Evolutionary conservation across 2,888 invertebrate genomes (phyloP).

Genomic region (Euphydryas editha): DNA sequence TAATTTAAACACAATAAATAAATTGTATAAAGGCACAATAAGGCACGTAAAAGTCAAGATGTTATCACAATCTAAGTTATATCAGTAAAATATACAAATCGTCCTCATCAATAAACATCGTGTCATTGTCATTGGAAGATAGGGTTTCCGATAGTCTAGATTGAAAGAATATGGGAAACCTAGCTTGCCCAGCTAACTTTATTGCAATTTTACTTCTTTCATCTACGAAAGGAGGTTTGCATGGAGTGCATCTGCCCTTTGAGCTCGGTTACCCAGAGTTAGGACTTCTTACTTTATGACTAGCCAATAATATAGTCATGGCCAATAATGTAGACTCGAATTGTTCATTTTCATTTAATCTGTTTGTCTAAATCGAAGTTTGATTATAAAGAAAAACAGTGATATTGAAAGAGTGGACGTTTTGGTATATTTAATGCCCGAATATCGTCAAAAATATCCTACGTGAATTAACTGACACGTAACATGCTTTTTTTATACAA

Average conservation of each 20-base stretch:
- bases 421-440: constrained; percentile 45
- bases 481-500: neutral
- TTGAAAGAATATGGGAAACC: constrained; percentile 72
- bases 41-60: constrained; percentile 80
- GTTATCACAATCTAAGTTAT: constrained; percentile 79
- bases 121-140: constrained; percentile 42
- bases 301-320: constrained; percentile 58
- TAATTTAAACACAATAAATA: constrained; percentile 79
- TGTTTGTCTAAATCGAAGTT: constrained; percentile 2
- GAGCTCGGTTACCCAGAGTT: constrained; percentile 36
- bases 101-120: constrained; percentile 45
- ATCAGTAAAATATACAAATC: constrained; percentile 55
- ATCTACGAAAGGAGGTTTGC: constrained; percentile 71
- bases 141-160: constrained; percentile 75
- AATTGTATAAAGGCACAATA: constrained; percentile 78
- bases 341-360: constrained; percentile 13
- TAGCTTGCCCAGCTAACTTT: constrained; percentile 43
- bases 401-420: constrained; percentile 29
- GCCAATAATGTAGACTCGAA: constrained; percentile 41
- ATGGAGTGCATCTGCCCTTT: constrained; percentile 45
- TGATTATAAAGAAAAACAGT: constrained; percentile 3
- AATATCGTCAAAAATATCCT: constrained; percentile 26
- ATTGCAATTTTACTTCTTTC: constrained; percentile 71
- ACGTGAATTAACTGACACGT: constrained; percentile 10
- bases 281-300: constrained; percentile 48